A percentile compares a stretch with the other conserved stretches of the same genome.
Evolutionary conservation across 2,113 vertebrate species (phyloP).

Genomic region (Cinclus mexicanus): DNA sequence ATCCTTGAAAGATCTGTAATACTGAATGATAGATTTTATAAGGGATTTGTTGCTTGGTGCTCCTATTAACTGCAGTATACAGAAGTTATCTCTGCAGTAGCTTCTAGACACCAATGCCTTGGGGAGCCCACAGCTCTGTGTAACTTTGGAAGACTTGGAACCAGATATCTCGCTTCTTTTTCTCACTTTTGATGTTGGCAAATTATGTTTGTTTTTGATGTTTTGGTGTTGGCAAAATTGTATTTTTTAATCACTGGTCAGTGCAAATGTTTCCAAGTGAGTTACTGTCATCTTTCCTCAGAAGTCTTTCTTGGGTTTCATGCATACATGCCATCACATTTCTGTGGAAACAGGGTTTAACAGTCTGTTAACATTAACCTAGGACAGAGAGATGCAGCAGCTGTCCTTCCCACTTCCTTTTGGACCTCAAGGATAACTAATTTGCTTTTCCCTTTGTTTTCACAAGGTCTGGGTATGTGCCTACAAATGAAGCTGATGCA

Average conservation of each 20-base stretch:
- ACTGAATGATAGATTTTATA: not conserved
- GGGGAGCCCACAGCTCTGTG: not conserved
- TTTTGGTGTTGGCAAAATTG: not conserved
- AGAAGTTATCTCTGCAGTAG: not conserved
- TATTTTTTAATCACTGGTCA: not conserved
- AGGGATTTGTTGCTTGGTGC: not conserved
- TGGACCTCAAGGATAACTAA: not conserved
- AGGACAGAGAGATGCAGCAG: not conserved
- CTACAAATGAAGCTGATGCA: not conserved
- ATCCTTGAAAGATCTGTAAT: not conserved
- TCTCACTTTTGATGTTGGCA: not conserved
- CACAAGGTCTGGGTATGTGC: not conserved
- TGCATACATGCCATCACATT: not conserved
- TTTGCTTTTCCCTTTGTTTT: not conserved
- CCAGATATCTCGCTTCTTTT: not conserved
- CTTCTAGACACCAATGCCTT: not conserved
- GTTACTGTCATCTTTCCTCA: not conserved
- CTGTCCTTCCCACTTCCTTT: not conserved
- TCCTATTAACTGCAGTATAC: not conserved
- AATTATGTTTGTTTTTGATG: not conserved
- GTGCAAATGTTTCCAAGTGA: not conserved
- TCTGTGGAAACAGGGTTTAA: not conserved
- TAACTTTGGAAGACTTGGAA: not conserved
- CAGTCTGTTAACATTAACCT: not conserved
- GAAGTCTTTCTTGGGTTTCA: not conserved